These are phyloP conservation scores for Procambarus clarkii DNA, from an alignment of 1,140 invertebrate genomes.

Conservation along the genomic window DNA sequence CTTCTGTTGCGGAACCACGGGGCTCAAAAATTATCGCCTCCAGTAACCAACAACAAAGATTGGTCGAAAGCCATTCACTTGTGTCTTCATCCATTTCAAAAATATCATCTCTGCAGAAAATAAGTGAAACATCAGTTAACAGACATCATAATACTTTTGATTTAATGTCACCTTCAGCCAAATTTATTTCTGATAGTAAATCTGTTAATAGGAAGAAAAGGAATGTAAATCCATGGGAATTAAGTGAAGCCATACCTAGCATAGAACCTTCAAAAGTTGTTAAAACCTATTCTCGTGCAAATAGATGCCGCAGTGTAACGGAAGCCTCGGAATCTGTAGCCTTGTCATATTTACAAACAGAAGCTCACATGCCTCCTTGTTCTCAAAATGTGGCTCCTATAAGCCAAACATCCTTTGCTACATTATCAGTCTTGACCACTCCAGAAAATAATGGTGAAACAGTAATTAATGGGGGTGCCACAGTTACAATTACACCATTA, in stretches of 20 bases:
- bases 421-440: constrained; percentile 6
- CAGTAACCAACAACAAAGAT: background rate
- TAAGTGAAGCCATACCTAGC: constrained; percentile 21
- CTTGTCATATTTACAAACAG: background rate
- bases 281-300: constrained; percentile 30
- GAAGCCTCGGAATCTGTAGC: background rate
- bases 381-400: constrained; percentile 22
- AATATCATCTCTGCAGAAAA: background rate
- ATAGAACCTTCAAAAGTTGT: constrained; percentile 41
- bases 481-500: constrained; percentile 52
- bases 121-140: background rate
- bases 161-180: background rate
- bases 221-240: constrained; percentile 1
- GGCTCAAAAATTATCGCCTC: background rate
- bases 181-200: background rate
- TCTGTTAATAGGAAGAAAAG: background rate
- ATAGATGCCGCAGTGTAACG: background rate
- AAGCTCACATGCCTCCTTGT: background rate
- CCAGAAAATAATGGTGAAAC: constrained; percentile 27
- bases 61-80: background rate
- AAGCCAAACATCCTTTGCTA: background rate
- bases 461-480: constrained; percentile 33
- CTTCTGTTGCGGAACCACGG: background rate
- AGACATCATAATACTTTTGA: background rate
- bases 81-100: background rate